Evolutionary conservation across 2,113 vertebrate genomes (phyloP), one percentile per base, ranked within the genome.

Genomic region (Gavialis gangeticus): DNA sequence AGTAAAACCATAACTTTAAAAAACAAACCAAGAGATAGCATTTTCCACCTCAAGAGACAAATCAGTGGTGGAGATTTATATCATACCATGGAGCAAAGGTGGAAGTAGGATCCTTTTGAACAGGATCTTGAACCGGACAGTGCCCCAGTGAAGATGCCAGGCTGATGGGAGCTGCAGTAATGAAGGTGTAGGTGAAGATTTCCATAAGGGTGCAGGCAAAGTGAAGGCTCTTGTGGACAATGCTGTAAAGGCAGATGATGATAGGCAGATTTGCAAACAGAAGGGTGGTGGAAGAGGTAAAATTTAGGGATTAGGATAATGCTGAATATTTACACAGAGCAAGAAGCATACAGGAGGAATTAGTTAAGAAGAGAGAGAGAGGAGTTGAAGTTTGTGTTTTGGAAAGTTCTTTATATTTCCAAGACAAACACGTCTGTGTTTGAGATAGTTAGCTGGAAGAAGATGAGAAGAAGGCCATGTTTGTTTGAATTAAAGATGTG

Each of bases 21-120:
- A 46, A 46, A 46, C 2, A 80, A 77, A 80, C 6, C 18, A n/a
- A 14, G 22, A 0, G 0, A 0, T 55, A 5, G 1, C 73, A 19
- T 3, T 90, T 16, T 18, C 12, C 67, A 4, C 34, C 17, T 69
- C 28, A 46, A 30, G n/a, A 83, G 87, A 27, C 9, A 57, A n/a
- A 10, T 12, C 6, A 83, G 25, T 28, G 46, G 24, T 63, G n/a
- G 34, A 88, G 77, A 12, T 3, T 24, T 30, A 80, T 12, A 19
- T 83, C 56, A 66, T 93, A 27, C 46, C n/a, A 64, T n/a, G 80
- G 76, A 63, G 22, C 0, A 0, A 30, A 25, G 12, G 3, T 30
- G 27, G 11, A 67, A 58, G 14, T 77, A 27, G 46, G 46, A 46
- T 46, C 46, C 46, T 34, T 7, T 1, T 85, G 46, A 87, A 6